Evolutionary conservation across 1,140 invertebrate genomes (phyloP).

Genomic region (Atta texana): DNA sequence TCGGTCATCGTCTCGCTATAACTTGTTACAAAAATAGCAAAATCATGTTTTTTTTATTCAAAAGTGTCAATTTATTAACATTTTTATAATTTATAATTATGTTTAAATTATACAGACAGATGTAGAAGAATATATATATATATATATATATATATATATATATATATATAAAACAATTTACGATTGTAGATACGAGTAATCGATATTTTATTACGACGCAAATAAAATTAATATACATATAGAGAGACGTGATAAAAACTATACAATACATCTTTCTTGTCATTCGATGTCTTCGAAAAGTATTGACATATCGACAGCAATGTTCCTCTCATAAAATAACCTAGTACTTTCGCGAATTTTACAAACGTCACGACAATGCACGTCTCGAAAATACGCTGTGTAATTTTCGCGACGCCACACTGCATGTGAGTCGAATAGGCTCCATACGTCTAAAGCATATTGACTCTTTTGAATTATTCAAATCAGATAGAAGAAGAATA

Average conservation of each 20-base stretch:
- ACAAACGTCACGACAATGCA: conserved; percentile 42
- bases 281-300: neutral
- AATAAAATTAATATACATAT: neutral
- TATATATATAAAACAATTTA: neutral
- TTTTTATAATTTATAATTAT: neutral
- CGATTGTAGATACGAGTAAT: neutral
- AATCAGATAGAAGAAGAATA: conserved; percentile 61
- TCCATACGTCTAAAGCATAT: conserved; percentile 71
- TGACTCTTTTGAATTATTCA: conserved; percentile 77
- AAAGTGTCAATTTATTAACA: neutral
- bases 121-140: neutral
- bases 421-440: conserved; percentile 26
- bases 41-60: neutral
- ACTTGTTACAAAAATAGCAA: neutral
- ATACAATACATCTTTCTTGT: conserved; percentile 7
- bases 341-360: conserved; percentile 21
- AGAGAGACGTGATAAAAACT: neutral
- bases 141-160: no score
- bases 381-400: conserved; percentile 57
- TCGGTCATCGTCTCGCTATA: neutral
- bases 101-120: neutral
- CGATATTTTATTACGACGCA: neutral
- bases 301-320: neutral
- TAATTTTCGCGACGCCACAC: conserved; percentile 62
- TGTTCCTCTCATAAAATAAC: conserved; percentile 2